Base-by-base conservation (phyloP, 2,113 vertebrate genomes). In the Syngnathus floridae region DNA sequence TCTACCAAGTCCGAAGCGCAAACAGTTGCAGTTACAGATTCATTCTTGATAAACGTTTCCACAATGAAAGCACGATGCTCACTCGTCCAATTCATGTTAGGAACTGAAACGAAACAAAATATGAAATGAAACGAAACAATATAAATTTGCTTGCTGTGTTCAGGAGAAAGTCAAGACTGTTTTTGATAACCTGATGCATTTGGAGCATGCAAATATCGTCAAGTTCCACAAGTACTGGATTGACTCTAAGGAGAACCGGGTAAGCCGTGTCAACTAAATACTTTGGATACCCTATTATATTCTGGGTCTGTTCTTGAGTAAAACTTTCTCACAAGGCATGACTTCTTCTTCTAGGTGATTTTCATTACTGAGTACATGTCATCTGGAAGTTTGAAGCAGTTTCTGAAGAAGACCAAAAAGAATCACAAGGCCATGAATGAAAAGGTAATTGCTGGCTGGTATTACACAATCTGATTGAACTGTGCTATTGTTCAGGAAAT, bases 291-390 rank as follows among this genome's bases (percentile, higher is more conserved):
- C 16, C 36, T 31, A 16, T 48, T 19, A 16, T 48, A 48, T 5
- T 48, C 16, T 48, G 21, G 10, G n/a, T 19, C 1, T 54, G 11
- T 31, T 55, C 21, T 22, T 41, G 3, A 26, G 45, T 14, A 2
- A 26, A 45, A 61, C 21, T 12, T 35, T 57, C 51, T 38, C 14
- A 3, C 61, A 1, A 66, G 3, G 57, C 51, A 60, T n/a, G 61
- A 62, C 22, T 14, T 69, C 21, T 64, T 12, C n/a, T 35, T 5
- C 63, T 78, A 98, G 97, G 96, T 99, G 19, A 98, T 99, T 89
- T 99, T 99, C 88, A 99, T 99, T 70, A 99, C 97, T 21, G 97
- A 99, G 77, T 99, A 99, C 68, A 99, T 99, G 97, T 99, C 97
- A 65, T 99, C 97, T 37, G 97, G 96, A 60, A 99, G 97, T 82